Evolutionary conservation across 2,888 invertebrate genomes (phyloP).

Genomic region (Dorcus hopei): DNA sequence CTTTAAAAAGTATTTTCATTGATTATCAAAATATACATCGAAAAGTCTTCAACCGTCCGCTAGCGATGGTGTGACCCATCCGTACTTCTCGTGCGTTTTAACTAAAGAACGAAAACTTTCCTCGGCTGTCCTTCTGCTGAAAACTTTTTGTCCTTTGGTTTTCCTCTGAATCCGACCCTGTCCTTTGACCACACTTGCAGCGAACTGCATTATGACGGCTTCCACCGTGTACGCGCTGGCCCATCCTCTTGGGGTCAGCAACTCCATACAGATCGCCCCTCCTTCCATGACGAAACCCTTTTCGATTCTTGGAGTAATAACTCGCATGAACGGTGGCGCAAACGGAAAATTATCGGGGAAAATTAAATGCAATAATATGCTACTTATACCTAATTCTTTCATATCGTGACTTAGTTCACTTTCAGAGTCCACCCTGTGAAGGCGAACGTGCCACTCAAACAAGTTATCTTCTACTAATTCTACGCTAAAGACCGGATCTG

Average conservation of each 20-base stretch:
- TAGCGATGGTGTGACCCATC: conserved; percentile 85
- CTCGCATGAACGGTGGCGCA: conserved; percentile 77
- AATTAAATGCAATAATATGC: conserved; percentile 74
- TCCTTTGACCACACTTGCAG: conserved; percentile 84
- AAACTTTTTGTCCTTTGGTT: conserved; percentile 73
- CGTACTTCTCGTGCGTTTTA: conserved; percentile 87
- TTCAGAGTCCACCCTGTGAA: conserved; percentile 79
- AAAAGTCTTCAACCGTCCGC: conserved; percentile 69
- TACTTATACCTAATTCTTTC: conserved; percentile 69
- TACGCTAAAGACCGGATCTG: conserved; percentile 77
- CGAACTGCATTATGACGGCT: conserved; percentile 85
- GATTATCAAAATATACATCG: conserved; percentile 7
- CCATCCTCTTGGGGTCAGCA: conserved; percentile 83
- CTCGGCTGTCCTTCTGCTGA: conserved; percentile 77
- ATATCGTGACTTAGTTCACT: conserved; percentile 81
- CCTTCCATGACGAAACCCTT: conserved; percentile 88
- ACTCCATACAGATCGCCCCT: conserved; percentile 86
- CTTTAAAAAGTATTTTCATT: not conserved
- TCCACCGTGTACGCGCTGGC: conserved; percentile 85
- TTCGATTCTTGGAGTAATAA: conserved; percentile 61
- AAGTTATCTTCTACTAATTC: conserved; percentile 83
- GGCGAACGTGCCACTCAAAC: conserved; percentile 83
- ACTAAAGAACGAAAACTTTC: conserved; percentile 84
- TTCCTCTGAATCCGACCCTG: conserved; percentile 80
- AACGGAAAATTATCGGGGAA: conserved; percentile 90